These are phyloP conservation scores for Dioctria rufipes DNA, from an alignment of 2,888 invertebrate genomes.

Conservation along the genomic window DNA sequence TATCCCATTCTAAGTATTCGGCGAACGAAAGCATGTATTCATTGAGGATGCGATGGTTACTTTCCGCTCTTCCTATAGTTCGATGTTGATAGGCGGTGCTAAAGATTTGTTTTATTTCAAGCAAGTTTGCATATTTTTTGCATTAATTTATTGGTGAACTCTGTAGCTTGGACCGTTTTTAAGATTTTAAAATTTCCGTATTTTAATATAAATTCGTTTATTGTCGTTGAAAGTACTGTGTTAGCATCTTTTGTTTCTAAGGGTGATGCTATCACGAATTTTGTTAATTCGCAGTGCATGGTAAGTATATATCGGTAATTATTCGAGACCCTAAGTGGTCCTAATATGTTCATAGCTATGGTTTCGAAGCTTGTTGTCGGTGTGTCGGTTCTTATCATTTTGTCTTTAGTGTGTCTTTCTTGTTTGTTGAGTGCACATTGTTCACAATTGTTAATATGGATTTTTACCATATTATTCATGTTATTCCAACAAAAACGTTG, in stretches of 20 bases:
- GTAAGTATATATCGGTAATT: background rate
- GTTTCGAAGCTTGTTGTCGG: constrained; percentile 38
- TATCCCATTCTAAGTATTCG: constrained; percentile 6
- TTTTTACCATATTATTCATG: constrained; percentile 56
- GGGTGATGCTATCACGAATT: constrained; percentile 4
- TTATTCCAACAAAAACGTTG: constrained; percentile 55
- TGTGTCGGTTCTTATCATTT: background rate
- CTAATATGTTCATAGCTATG: background rate
- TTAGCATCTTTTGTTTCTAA: background rate
- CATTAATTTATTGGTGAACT: background rate
- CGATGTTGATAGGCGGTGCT: background rate
- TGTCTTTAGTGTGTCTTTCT: constrained; percentile 40
- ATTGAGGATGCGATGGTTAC: constrained; percentile 6
- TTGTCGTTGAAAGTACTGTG: background rate
- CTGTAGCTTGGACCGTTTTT: background rate
- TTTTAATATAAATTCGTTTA: constrained; percentile 21
- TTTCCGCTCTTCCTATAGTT: background rate
- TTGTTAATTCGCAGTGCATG: background rate
- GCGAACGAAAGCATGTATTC: constrained; percentile 11
- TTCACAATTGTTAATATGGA: too few relatives aligned
- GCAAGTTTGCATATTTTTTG: background rate
- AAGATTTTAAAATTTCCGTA: background rate
- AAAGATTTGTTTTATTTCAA: background rate
- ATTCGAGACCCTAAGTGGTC: too few relatives aligned
- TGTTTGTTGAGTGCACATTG: constrained; percentile 55